These are phyloP conservation scores for Ochropleura leucogaster DNA, from an alignment of 2,888 invertebrate genomes.

Conservation along the genomic window DNA sequence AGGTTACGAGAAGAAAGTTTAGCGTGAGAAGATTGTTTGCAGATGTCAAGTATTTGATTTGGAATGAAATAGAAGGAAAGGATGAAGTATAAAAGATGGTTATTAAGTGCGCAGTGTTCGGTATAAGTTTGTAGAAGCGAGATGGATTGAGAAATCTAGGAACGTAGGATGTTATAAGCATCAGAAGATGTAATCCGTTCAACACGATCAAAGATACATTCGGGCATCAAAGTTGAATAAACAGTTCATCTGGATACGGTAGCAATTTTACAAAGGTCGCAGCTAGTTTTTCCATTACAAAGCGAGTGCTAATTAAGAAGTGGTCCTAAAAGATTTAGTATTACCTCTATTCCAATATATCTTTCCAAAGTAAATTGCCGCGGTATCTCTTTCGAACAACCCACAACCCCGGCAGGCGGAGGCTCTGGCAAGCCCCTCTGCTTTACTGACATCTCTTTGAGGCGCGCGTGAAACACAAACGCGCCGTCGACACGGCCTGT, in stretches of 20 bases:
- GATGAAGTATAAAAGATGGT: neutral
- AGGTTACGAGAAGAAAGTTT: constrained; percentile 15
- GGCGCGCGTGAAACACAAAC: too few relatives aligned
- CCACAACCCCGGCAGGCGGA: too few relatives aligned
- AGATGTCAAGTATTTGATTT: neutral
- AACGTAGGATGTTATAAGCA: neutral
- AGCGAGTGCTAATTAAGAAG: neutral
- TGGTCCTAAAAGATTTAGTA: neutral
- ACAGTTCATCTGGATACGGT: neutral
- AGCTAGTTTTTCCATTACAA: neutral
- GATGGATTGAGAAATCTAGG: neutral
- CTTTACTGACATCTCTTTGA: too few relatives aligned
- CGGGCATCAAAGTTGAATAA: neutral
- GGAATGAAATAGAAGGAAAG: neutral
- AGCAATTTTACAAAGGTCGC: neutral
- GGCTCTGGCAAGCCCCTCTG: too few relatives aligned
- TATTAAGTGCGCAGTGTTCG: neutral
- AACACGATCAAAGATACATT: neutral
- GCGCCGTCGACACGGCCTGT: too few relatives aligned
- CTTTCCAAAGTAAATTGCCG: neutral
- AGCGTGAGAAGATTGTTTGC: neutral
- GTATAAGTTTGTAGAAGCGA: neutral
- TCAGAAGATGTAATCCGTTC: neutral
- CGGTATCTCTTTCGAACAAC: too few relatives aligned
- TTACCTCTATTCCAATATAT: neutral